Evolutionary conservation across 2,888 invertebrate genomes (phyloP), one percentile per base, ranked within the genome.

Genomic region (Hypolimnas misippus): DNA sequence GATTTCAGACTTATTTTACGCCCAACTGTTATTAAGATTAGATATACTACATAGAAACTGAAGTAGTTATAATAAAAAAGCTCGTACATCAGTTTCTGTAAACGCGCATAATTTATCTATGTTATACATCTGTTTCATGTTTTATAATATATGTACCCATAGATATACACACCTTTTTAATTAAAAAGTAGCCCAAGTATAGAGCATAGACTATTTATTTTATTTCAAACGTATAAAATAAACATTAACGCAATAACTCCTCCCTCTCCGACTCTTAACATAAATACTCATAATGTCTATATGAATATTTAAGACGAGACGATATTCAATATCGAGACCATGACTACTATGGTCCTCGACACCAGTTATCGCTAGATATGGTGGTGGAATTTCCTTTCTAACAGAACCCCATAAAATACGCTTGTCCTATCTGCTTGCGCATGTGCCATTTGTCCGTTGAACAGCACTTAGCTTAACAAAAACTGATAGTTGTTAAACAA

Each of bases 391-490:
- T 74, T 73, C 74, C 73, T 74, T 77, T 78, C 76, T 73, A 75
- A 73, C 68, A 72, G 72, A 74, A 77, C 74, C 74, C 81, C 83
- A 87, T 86, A 86, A 86, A 86, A 74, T 76, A 76, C 76, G 70
- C 73, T 66, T 64, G 73, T 76, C 77, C 83, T 89, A 89, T 90
- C 87, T 81, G 75, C 74, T 67, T 62, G 72, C 67, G 76, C 82
- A 77, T 82, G 80, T 83, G 86, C 89, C 88, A 86, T 89, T 89
- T 89, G 88, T 88, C 85, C 85, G 83, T 79, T 84, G 84, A 81
- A 82, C 88, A 86, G 90, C 89, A 89, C 89, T 91, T 91, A 89
- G 87, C 89, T 89, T 88, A 89, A 89, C 89, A 89, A 89, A 90
- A 90, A 90, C 89, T 86, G 90, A 90, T 89, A 89, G 89, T 89